Evolutionary conservation across 2,797 vertebrate genomes (phyloP).

Genomic region (Cetoscarus ocellatus): DNA sequence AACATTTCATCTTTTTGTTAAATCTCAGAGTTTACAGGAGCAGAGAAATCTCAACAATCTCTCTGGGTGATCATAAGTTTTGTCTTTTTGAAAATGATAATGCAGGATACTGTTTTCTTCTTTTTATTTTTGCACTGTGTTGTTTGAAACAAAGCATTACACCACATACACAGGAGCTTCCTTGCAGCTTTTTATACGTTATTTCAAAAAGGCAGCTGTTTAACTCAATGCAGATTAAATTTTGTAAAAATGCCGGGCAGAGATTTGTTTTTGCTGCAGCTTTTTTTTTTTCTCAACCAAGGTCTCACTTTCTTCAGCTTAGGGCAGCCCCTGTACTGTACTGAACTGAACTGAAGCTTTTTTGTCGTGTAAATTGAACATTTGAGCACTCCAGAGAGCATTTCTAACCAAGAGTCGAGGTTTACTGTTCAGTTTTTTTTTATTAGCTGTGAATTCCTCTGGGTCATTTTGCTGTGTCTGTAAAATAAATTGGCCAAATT

Average conservation of each 20-base stretch:
- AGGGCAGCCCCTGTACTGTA: conserved; percentile 14
- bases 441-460: conserved; percentile 22
- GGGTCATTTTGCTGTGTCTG: conserved; percentile 28
- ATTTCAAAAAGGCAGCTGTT: conserved; percentile 65
- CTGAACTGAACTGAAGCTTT: conserved; percentile 16
- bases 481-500: conserved; percentile 33
- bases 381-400: conserved; percentile 13
- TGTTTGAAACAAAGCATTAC: conserved; percentile 3
- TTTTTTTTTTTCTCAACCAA: conserved; percentile 1
- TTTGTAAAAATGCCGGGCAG: conserved; percentile 42
- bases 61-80: neutral
- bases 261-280: conserved; percentile 39
- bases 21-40: neutral
- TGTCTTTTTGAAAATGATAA: neutral
- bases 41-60: neutral
- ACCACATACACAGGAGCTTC: neutral
- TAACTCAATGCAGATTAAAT: conserved; percentile 22
- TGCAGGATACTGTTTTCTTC: neutral
- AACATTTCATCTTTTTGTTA: neutral
- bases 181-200: conserved; percentile 25
- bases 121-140: neutral
- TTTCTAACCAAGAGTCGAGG: conserved; percentile 15
- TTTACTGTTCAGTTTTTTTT: neutral
- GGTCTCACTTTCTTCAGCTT: conserved; percentile 24
- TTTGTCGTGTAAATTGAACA: conserved; percentile 14